Percentiles rank a stretch among this genome's conserved stretches.
Evolutionary conservation across 2,888 invertebrate species (phyloP).

Genomic region (Hyles lineata): DNA sequence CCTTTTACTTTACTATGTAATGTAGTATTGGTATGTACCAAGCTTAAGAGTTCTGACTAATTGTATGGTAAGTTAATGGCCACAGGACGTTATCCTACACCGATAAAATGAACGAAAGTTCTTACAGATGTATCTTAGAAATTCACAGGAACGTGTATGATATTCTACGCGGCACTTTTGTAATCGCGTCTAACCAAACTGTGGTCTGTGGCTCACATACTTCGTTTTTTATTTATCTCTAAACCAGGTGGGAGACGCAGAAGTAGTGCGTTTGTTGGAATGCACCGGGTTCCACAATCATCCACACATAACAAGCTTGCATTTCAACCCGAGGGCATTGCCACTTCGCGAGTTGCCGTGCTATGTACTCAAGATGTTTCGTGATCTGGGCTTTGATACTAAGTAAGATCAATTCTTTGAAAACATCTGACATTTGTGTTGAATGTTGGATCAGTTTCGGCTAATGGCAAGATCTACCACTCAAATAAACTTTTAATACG

Average conservation of each 20-base stretch:
- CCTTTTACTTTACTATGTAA: too few species aligned
- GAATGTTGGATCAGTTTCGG: too few species aligned
- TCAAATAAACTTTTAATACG: too few species aligned
- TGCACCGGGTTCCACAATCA: slow-evolving; percentile 83
- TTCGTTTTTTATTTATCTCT: not conserved
- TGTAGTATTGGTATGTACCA: too few species aligned
- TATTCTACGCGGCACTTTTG: too few species aligned
- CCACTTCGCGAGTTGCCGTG: slow-evolving; percentile 85
- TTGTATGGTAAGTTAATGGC: too few species aligned
- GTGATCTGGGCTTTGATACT: slow-evolving; percentile 88
- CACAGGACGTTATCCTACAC: too few species aligned
- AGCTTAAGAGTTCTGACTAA: too few species aligned
- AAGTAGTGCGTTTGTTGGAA: slow-evolving; percentile 78
- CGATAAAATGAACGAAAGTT: too few species aligned
- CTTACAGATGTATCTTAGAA: too few species aligned
- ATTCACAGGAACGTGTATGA: too few species aligned
- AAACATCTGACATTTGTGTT: not conserved
- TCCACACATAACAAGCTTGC: slow-evolving; percentile 77
- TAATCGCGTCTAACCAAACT: not conserved
- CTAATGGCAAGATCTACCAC: too few species aligned
- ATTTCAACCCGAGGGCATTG: slow-evolving; percentile 84
- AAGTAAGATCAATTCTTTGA: slow-evolving; percentile 51
- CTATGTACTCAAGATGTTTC: slow-evolving; percentile 88
- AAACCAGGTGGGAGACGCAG: slow-evolving; percentile 80
- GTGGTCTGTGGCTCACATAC: not conserved